phyloP scores from a whole-genome alignment of 2,113 vertebrate species.

The Pandion haliaetus region DNA sequence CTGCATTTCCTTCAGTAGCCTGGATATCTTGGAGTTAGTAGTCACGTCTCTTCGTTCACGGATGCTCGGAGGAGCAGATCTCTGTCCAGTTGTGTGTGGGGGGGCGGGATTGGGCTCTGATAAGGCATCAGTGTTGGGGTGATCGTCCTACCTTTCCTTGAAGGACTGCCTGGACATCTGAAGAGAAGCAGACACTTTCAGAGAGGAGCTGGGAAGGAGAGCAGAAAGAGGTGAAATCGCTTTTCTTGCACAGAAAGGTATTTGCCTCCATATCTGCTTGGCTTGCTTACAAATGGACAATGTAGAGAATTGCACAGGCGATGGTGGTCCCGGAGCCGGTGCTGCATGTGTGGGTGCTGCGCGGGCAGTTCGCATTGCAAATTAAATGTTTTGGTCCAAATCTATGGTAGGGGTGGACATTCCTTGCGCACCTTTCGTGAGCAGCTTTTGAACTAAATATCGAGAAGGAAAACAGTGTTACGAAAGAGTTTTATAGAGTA shows the following conservation, averaged over 20 bases:
- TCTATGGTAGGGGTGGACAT: not conserved
- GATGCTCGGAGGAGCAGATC: not conserved
- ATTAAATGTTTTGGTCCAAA: not conserved
- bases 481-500: not conserved
- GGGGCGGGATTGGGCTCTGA: not conserved
- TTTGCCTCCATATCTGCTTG: constrained; percentile 33
- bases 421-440: not conserved
- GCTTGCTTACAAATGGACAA: not conserved
- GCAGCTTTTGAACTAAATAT: not conserved
- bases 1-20: constrained; percentile 10
- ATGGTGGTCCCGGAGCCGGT: not conserved
- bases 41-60: not conserved
- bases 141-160: not conserved
- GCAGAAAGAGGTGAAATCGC: not conserved
- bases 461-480: not conserved
- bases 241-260: constrained; percentile 36
- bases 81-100: not conserved
- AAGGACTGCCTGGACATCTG: not conserved
- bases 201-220: constrained; percentile 17
- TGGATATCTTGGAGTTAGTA: not conserved
- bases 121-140: not conserved
- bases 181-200: not conserved
- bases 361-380: not conserved
- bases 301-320: not conserved
- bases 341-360: not conserved